Evolutionary conservation across 1,140 invertebrate species (phyloP).

Genomic region (Nomia melanderi): DNA sequence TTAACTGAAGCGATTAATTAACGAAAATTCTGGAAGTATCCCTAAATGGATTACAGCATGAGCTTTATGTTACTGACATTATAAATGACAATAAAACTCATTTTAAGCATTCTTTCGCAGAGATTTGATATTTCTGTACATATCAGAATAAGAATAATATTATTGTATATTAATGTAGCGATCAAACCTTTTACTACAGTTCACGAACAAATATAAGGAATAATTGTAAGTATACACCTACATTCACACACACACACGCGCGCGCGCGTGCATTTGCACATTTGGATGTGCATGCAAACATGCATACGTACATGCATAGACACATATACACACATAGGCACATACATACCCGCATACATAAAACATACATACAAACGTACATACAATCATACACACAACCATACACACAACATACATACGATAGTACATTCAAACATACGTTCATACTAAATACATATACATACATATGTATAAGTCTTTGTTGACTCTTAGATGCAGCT

Average conservation of each 20-base stretch:
- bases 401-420: background rate
- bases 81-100: background rate
- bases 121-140: conserved; percentile 8
- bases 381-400: too few species aligned
- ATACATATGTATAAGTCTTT: conserved; percentile 41
- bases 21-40: background rate
- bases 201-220: conserved; percentile 19
- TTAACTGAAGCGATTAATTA: background rate
- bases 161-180: conserved; percentile 7
- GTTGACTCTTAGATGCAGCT: conserved; percentile 13
- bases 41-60: conserved; percentile 34
- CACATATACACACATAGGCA: too few species aligned
- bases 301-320: too few species aligned
- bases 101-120: background rate
- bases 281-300: too few species aligned
- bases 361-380: too few species aligned
- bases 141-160: conserved; percentile 30
- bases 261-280: too few species aligned
- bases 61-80: conserved; percentile 5
- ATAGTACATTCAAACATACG: conserved; percentile 13
- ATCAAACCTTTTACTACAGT: conserved; percentile 27
- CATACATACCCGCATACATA: conserved; percentile 36
- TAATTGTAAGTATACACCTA: conserved; percentile 37
- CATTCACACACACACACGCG: background rate
- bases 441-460: conserved; percentile 20